Base-by-base conservation (phyloP, 2,797 vertebrate genomes). In the Phoebastria nigripes region DNA sequence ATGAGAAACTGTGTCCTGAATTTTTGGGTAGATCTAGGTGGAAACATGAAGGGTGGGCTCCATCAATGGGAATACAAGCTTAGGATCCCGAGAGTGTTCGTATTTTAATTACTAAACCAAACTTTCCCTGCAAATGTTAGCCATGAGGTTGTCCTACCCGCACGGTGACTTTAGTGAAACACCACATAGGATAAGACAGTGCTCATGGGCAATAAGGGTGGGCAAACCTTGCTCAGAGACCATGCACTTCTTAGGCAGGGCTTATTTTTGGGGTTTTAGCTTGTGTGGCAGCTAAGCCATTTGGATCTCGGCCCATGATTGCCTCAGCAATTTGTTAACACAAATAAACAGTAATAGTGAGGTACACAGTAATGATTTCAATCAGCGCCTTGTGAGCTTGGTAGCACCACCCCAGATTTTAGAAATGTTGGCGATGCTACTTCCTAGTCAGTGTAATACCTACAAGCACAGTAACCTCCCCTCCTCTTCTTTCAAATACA, bases 131-230 rank as follows among this genome's bases (percentile, higher is more conserved):
- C 15, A 49, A 47, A 21, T 4, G 4, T 59, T 78, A 59, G 28
- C 52, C 44, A 69, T 0, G 2, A 62, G 6, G 11, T 12, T 33
- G 20, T 72, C n/a, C 66, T 44, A 59, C 35, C 15, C 8, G 15
- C 51, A 28, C 1, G 0, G 22, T 41, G 29, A 49, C 37, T 59
- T 70, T 3, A 31, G 54, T 55, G 73, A 76, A 56, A 39, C 35
- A 52, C 4, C 39, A 52, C 0, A 0, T 11, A 63, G 44, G 21
- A 6, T 20, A 71, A 76, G 39, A 49, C 39, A 52, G 47, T 0
- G 0, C 13, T 82, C 25, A 4, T 1, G 21, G 29, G 41, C 26
- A 61, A 19, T 15, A 59, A 61, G 35, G 15, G 8, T 29, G 31
- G 41, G 35, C 24, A 88, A 61, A 49, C 18, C 29, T 54, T 61